phyloP scores from a whole-genome alignment of 2,797 vertebrate genomes.

The Arnoldichthys spilopterus region DNA sequence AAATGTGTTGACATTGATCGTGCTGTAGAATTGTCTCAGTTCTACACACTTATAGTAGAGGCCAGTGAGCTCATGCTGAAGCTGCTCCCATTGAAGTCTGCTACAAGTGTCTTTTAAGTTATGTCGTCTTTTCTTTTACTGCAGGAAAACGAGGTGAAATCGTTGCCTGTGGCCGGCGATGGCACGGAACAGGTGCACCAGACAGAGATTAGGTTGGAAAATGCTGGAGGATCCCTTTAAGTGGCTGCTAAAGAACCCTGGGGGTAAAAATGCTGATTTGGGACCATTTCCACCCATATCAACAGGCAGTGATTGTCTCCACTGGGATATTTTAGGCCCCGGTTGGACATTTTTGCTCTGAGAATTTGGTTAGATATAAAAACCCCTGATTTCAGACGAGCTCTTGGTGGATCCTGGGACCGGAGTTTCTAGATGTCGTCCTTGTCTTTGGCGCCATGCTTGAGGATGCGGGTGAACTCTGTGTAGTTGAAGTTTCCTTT shows the following conservation, averaged over 20 bases:
- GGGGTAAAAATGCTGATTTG: conserved; percentile 1
- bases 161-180: too few species aligned
- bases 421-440: conserved; percentile 73
- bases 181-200: too few species aligned
- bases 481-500: conserved; percentile 89
- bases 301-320: not conserved
- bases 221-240: too few species aligned
- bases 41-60: too few species aligned
- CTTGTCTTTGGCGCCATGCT: conserved; percentile 87
- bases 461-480: conserved; percentile 88
- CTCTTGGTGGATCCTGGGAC: not conserved
- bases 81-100: too few species aligned
- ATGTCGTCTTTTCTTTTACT: too few species aligned
- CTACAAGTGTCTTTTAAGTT: too few species aligned
- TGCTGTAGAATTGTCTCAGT: too few species aligned
- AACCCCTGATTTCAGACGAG: conserved; percentile 8
- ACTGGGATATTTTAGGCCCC: not conserved
- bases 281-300: not conserved
- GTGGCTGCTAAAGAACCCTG: not conserved
- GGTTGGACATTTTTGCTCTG: conserved; percentile 5
- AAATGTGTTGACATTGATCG: too few species aligned
- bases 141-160: too few species aligned
- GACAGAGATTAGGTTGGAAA: too few species aligned
- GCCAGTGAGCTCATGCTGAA: too few species aligned
- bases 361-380: not conserved